Base-by-base conservation (phyloP, 2,888 invertebrate species). In the Leptarthrus brevirostris region DNA sequence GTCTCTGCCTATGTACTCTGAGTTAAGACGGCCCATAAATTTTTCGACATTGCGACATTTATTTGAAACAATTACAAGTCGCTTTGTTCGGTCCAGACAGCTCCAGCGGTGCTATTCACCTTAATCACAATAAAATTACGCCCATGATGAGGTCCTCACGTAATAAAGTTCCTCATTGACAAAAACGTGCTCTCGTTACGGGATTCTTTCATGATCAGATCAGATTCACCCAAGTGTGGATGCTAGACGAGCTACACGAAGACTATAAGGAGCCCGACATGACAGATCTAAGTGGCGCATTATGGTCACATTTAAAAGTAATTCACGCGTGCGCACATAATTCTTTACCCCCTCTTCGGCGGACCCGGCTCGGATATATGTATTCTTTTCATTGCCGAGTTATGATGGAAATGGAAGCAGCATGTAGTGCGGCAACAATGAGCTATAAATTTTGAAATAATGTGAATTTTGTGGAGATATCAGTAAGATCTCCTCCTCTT, bases 391-490 rank as follows among this genome's bases (percentile, higher is more conserved):
- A 18, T 12, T 12, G 36, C 36, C 22, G 16, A 34, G 61, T 61
- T 61, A 61, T 22, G 34, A 61, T 61, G 12, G 36, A 40, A 40
- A 36, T 61, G 61, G 61, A 40, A 36, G 61, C 36, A 61, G 61
- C 61, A 30, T 61, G 61, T 40, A 40, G 40, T 22, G 16, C 22
- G 36, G 10, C 61, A 40, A 61, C 61, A 61, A 61, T 61, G 61
- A 61, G 36, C 61, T 16, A 61, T 61, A 61, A 61, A 61, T 61
- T 40, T 22, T 61, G 40, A 40, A 40, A 61, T 61, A 61, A 61
- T 36, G 40, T 61, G 61, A 40, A 61, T 61, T n/a, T 61, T 61
- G 61, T 61, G 61, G 40, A 61, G 61, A 61, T 61, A 61, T 61
- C 61, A 61, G 40, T n/a, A n/a, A 40, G 36, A 61, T 61, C 61